phyloP scores from a whole-genome alignment of 2,888 invertebrate genomes.

The Oasisia sp. region DNA sequence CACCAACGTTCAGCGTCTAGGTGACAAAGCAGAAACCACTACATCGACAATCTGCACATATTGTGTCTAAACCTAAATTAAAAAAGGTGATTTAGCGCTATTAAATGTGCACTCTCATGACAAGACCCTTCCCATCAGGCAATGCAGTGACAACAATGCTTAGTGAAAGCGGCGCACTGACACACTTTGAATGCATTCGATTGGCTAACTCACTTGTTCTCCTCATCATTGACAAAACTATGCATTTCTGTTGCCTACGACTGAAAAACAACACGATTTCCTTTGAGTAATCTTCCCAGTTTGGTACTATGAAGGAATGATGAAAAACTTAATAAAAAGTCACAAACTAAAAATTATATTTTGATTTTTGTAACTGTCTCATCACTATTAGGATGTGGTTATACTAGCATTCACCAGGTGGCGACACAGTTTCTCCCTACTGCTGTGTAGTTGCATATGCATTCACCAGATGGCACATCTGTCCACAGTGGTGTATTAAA shows the following conservation, averaged over 20 bases:
- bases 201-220: conserved; percentile 3
- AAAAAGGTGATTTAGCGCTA: background rate
- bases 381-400: background rate
- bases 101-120: background rate
- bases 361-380: background rate
- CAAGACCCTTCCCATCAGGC: background rate
- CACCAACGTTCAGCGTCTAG: background rate
- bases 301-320: background rate
- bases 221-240: background rate
- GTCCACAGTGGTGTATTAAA: background rate
- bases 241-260: background rate
- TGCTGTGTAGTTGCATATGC: background rate
- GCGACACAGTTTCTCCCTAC: background rate
- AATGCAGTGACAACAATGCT: background rate
- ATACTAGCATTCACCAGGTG: background rate
- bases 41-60: background rate
- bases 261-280: background rate
- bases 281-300: background rate
- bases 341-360: background rate
- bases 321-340: background rate
- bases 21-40: background rate
- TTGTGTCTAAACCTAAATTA: background rate
- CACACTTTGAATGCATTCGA: background rate
- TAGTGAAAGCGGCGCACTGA: background rate
- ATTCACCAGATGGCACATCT: background rate